Base-by-base conservation (phyloP, 2,797 vertebrate species). In the Chromis chromis region DNA sequence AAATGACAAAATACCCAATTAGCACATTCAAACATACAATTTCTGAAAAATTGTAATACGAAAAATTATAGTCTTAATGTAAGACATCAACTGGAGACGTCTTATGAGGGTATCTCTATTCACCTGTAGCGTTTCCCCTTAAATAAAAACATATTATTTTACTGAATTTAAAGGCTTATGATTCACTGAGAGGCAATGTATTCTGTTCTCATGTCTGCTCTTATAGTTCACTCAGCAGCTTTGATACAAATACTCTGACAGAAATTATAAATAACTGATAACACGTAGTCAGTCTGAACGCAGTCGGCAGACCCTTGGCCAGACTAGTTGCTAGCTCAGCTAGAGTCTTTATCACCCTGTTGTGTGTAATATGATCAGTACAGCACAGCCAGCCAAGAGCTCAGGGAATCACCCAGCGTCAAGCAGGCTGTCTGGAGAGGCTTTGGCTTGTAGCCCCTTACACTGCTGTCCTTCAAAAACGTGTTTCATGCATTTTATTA, bases 311-410 rank as follows among this genome's bases (percentile, higher is more conserved):
- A 74, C 44, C 49, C 21, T 19, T 57, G 55, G 78, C 48, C 70
- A 79, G 74, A 73, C 64, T 78, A 65, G 77, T 75, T 28, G 13
- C 60, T 68, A 57, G 46, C 73, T 65, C 80, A 81, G 82, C 62
- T 33, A 59, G 64, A 82, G 79, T 73, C 79, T 56, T 84, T 81
- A 83, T 86, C 77, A 65, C 62, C 72, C 76, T 70, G 77, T 78
- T 78, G 82, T 70, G 61, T 76, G 79, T 86, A 88, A 90, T 81
- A 74, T 70, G 89, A 91, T 91, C 87, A 71, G 80, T 57, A 40
- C 50, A 79, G 58, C 79, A 74, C 70, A 88, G 77, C 86, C 81
- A 81, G 79, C 79, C 75, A 84, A 80, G 74, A 78, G 54, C 82
- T 81, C 76, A 66, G 87, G 85, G 78, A 90, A 86, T 88, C 79